A percentile compares a stretch with the other conserved stretches of the same genome.
Evolutionary conservation across 37 sponge, comb jelly and placozoan species (phyloP).

Genomic region (Amphimedon queenslandica): DNA sequence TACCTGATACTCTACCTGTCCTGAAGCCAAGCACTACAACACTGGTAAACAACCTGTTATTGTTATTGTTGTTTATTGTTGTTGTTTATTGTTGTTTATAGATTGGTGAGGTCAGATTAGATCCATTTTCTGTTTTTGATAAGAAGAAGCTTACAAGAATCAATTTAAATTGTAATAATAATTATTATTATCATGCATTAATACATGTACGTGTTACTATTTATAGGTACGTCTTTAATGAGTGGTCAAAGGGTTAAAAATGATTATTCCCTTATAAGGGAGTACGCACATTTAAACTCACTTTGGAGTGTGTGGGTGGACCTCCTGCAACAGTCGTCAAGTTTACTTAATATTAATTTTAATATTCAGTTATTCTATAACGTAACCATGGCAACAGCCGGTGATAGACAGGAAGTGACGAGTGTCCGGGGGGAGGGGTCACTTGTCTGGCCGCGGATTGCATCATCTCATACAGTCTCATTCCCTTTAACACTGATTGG

Average conservation of each 20-base stretch:
- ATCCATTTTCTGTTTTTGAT: background rate
- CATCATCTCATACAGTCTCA: background rate
- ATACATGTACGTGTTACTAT: background rate
- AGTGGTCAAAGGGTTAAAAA: background rate
- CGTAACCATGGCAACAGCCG: conserved; percentile 21
- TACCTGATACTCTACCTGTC: background rate
- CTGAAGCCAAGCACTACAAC: background rate
- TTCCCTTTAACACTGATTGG: conserved; percentile 62
- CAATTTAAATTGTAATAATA: background rate
- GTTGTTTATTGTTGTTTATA: background rate
- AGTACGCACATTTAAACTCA: background rate
- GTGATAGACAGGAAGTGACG: background rate
- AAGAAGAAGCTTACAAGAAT: background rate
- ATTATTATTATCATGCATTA: background rate
- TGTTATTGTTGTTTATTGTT: background rate
- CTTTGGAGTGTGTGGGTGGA: background rate
- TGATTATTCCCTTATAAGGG: background rate
- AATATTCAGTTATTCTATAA: too few relatives aligned
- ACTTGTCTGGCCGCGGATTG: conserved; percentile 48
- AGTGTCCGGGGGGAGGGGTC: background rate
- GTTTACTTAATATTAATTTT: background rate
- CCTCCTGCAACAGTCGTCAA: background rate
- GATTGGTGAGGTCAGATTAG: conserved; percentile 4
- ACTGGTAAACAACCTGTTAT: background rate
- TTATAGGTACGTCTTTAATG: background rate